phyloP scores from a whole-genome alignment of 1,140 invertebrate species.

The Eumeta japonica region DNA sequence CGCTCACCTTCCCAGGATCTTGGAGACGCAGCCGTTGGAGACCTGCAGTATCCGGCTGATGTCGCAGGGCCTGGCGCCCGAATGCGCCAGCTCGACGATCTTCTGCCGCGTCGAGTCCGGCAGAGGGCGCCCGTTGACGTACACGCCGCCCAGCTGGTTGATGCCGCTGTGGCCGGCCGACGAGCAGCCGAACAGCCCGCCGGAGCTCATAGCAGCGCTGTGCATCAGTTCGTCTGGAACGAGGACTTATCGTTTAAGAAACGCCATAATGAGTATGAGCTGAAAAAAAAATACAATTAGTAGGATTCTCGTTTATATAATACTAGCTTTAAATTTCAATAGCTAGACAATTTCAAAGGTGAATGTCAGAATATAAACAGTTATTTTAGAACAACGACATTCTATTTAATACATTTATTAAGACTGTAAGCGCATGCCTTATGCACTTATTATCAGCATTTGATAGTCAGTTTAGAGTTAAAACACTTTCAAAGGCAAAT shows the following conservation, averaged over 20 bases:
- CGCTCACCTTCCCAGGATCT: conserved; percentile 90
- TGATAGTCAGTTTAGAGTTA: no score
- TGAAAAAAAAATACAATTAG: neutral
- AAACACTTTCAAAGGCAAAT: no score
- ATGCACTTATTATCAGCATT: no score
- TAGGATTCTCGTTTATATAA: no score
- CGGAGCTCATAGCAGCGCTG: conserved; percentile 51
- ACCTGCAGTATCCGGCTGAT: conserved; percentile 96
- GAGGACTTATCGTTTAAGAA: conserved; percentile 10
- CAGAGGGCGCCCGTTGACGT: conserved; percentile 95
- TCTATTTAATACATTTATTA: no score
- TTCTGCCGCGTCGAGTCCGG: conserved; percentile 96
- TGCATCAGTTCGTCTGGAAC: conserved; percentile 54
- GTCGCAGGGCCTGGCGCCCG: conserved; percentile 95
- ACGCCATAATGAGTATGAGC: conserved; percentile 5
- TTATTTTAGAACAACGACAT: no score
- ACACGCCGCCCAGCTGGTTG: conserved; percentile 97
- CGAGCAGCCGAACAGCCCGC: conserved; percentile 72
- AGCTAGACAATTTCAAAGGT: no score
- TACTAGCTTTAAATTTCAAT: no score
- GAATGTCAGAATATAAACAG: no score
- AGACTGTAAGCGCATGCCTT: no score
- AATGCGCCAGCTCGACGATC: conserved; percentile 96
- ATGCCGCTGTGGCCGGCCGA: conserved; percentile 91
- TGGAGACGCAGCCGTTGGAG: conserved; percentile 93